Evolutionary conservation across 2,797 vertebrate species (phyloP), one percentile per base, ranked within the genome.

Genomic region (Sylvilagus floridanus): DNA sequence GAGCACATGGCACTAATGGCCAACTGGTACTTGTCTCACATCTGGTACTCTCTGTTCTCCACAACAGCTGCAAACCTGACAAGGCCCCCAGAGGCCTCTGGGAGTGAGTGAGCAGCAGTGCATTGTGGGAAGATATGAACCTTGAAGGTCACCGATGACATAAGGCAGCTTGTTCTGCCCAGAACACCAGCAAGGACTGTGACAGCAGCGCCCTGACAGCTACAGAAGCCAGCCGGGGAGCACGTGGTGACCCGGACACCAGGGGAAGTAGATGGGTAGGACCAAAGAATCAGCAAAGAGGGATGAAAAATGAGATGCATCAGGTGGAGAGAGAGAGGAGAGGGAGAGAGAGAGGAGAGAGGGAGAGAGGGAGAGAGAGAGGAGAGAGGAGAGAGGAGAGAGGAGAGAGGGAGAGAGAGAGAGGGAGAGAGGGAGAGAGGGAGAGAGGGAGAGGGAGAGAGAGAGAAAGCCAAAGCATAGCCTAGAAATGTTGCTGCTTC

Each of bases 31-130:
- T 76, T 62, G 28, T 88, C 28, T 28, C 89, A 96, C 91, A 95
- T 95, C 93, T 96, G 94, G 77, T 19, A 60, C 28, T 7, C 7
- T 32, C 28, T 84, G 47, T 35, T 73, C 37, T 84, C 84, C 35
- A 77, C 62, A 92, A 91, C 76, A 97, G 84, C 88, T 95, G 93
- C 83, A 92, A 95, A 84, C 66, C 83, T 95, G 78, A 91, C 93
- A 96, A 87, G 79, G 88, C 50, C 47, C 87, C 65, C 54, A 12
- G 62, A 81, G 72, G 26, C 60, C 69, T 97, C 42, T 88, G 75
- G 71, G 66, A 96, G 28, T 35, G 66, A 96, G 28, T 35, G 28
- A 95, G 30, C 62, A 81, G 54, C 5, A 6, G 10, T 82, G 84
- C 30, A 50, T 30, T 91, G 47, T 28, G 47, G 62, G 78, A 79